Evolutionary conservation across 2,113 vertebrate genomes (phyloP).

Genomic region (Sturnus vulgaris): DNA sequence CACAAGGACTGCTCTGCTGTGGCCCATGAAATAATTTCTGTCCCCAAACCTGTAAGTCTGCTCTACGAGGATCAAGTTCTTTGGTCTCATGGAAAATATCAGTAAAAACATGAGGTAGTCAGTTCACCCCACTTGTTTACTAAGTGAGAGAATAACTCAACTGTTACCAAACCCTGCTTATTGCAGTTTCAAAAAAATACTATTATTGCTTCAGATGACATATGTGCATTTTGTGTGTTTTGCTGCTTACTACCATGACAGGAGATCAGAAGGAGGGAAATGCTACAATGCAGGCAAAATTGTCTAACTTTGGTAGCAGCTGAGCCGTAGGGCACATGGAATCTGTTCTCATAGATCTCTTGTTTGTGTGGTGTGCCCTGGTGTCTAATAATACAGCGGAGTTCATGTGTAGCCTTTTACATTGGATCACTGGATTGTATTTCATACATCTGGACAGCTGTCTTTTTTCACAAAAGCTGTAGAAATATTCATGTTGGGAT

Average conservation of each 20-base stretch:
- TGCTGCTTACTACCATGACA: neutral
- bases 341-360: neutral
- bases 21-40: neutral
- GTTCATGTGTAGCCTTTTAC: neutral
- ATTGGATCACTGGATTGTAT: neutral
- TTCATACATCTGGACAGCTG: neutral
- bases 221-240: neutral
- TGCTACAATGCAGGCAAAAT: neutral
- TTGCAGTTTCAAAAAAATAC: neutral
- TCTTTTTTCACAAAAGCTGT: neutral
- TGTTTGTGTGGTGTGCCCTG: neutral
- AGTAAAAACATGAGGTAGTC: neutral
- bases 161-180: neutral
- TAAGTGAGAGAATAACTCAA: neutral
- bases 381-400: neutral
- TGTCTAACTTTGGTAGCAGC: neutral
- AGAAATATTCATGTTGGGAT: neutral
- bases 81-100: neutral
- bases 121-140: neutral
- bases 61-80: neutral
- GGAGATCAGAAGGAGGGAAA: neutral
- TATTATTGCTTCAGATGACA: neutral
- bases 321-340: neutral
- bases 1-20: neutral
- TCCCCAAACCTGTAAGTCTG: neutral